These are phyloP conservation scores for Zootoca vivipara DNA, from an alignment of 2,113 vertebrate genomes.

Conservation along the genomic window DNA sequence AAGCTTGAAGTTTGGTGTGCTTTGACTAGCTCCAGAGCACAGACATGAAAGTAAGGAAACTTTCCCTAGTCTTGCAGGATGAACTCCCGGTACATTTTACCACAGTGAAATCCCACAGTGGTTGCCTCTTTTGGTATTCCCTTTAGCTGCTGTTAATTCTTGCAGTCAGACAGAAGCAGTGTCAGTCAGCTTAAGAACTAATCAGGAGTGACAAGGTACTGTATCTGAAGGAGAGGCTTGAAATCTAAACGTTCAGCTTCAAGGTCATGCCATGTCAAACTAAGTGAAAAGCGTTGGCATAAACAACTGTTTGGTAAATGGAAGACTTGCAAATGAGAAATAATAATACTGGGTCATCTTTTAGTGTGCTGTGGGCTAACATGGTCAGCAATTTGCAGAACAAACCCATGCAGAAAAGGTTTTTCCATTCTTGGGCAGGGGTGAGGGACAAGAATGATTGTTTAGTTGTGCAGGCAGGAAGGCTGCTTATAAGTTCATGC, in stretches of 20 bases:
- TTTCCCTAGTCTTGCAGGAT: neutral
- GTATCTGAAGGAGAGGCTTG: neutral
- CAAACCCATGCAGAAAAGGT: fast-evolving
- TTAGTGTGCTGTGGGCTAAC: neutral
- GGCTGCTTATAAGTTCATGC: neutral
- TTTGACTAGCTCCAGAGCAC: neutral
- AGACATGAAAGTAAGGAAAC: neutral
- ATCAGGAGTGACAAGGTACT: neutral
- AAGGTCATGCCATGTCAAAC: neutral
- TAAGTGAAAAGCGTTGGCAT: neutral
- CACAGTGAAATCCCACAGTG: neutral
- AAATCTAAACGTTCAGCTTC: neutral
- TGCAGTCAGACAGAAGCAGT: neutral
- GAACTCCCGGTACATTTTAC: neutral
- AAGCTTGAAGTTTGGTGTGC: neutral
- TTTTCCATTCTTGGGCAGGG: neutral
- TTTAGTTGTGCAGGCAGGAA: neutral
- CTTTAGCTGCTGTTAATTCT: neutral
- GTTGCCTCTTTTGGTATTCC: neutral
- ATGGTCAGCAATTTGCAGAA: neutral
- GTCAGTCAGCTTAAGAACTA: neutral
- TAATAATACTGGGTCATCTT: neutral
- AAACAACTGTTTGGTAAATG: neutral
- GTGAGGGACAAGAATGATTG: too few species aligned
- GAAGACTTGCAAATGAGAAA: neutral